Evolutionary conservation across 2,888 invertebrate genomes (phyloP).

Genomic region (Leptopilina syphax): DNA sequence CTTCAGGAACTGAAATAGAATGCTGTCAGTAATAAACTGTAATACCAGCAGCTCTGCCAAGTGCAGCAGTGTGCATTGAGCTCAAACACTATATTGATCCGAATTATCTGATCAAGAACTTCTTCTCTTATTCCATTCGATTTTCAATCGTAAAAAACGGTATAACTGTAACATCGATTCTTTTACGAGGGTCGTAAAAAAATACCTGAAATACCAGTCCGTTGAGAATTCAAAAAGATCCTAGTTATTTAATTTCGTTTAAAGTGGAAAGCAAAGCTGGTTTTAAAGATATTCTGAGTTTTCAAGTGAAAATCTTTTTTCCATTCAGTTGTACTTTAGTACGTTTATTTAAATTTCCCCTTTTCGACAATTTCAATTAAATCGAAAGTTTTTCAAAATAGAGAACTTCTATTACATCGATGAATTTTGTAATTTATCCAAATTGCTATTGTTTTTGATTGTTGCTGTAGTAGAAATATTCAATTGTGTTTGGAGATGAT

Average conservation of each 20-base stretch:
- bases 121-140: conserved; percentile 13
- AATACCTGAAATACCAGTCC: not conserved
- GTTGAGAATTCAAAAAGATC: conserved; percentile 7
- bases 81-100: conserved; percentile 20
- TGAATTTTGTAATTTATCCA: too few relatives aligned
- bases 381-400: too few relatives aligned
- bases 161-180: not conserved
- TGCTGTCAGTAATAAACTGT: conserved; percentile 30
- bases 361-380: too few relatives aligned
- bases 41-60: conserved; percentile 1
- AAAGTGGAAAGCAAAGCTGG: not conserved
- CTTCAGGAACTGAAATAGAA: conserved; percentile 24
- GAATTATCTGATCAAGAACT: conserved; percentile 30
- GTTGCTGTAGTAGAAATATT: too few relatives aligned
- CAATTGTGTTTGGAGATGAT: not conserved
- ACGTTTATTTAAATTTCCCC: too few relatives aligned
- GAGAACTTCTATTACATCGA: too few relatives aligned
- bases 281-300: not conserved
- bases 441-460: too few relatives aligned
- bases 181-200: conserved; percentile 7
- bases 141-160: not conserved
- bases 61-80: conserved; percentile 15
- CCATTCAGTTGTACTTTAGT: too few relatives aligned
- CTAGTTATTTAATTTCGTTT: not conserved
- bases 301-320: not conserved